phyloP scores from a whole-genome alignment of 1,140 invertebrate species.

The Trichonephila inaurata region DNA sequence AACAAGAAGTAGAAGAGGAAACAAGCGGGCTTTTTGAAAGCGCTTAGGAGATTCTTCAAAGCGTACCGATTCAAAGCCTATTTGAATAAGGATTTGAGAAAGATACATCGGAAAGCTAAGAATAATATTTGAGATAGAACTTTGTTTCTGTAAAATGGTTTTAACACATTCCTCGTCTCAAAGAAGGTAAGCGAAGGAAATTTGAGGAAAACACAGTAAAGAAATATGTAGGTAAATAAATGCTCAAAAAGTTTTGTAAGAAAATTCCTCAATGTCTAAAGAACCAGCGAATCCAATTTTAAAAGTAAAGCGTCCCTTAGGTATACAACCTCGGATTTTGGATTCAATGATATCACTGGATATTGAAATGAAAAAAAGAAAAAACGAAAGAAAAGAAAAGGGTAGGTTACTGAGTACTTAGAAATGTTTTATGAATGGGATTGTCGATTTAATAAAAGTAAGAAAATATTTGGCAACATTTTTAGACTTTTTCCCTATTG shows the following conservation, averaged over 20 bases:
- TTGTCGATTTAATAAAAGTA: background rate
- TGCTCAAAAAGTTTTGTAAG: background rate
- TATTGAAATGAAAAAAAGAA: background rate
- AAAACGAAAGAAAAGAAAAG: background rate
- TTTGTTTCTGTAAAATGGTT: background rate
- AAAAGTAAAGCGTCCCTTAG: background rate
- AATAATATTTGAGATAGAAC: constrained; percentile 11
- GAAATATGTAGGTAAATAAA: background rate
- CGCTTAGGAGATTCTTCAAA: background rate
- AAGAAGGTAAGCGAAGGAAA: background rate
- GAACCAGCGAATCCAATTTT: background rate
- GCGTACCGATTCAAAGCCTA: background rate
- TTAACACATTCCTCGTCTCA: background rate
- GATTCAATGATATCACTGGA: background rate
- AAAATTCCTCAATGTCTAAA: background rate
- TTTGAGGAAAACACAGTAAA: background rate
- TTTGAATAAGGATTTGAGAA: constrained; percentile 32
- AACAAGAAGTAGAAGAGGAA: background rate
- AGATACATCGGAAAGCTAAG: constrained; percentile 15
- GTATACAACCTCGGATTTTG: background rate
- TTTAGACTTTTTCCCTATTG: too few species aligned
- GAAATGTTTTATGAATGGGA: background rate
- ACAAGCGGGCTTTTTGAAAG: background rate
- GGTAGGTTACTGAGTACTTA: background rate
- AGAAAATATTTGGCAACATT: too few species aligned